Percentiles rank a stretch among this genome's conserved stretches.
These are phyloP conservation scores for Coremacera marginata DNA, from an alignment of 2,888 invertebrate species.

Conservation along the genomic window DNA sequence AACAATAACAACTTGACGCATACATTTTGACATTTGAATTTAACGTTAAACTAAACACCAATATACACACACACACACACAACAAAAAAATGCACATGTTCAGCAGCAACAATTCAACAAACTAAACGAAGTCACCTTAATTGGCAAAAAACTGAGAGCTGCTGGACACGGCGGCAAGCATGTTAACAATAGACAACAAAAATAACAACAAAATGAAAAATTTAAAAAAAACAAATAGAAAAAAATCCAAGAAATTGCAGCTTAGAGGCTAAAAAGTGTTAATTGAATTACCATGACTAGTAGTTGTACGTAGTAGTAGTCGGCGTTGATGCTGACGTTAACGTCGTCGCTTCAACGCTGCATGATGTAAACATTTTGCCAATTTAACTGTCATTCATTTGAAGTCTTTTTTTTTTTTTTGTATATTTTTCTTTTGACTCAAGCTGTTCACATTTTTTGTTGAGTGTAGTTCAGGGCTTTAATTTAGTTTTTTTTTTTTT, in stretches of 20 bases:
- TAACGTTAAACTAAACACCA: not conserved
- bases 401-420: not conserved
- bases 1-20: not conserved
- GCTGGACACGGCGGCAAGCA: not conserved
- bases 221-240: not conserved
- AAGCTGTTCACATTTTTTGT: not conserved
- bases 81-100: not conserved
- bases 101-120: not conserved
- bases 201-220: no score
- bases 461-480: not conserved
- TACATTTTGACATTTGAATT: constrained; percentile 3
- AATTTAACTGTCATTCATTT: constrained; percentile 9
- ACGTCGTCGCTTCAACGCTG: not conserved
- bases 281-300: constrained; percentile 19
- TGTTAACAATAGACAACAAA: no score
- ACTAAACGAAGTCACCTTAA: not conserved
- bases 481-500: not conserved
- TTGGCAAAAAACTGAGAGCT: not conserved
- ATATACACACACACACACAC: not conserved
- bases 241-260: not conserved
- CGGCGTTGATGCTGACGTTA: no score
- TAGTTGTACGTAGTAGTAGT: no score
- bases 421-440: not conserved
- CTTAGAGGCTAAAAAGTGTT: constrained; percentile 7
- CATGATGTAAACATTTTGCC: constrained; percentile 7